phyloP scores from a whole-genome alignment of 2,797 vertebrate species.

The Cyprinodon diabolis region DNA sequence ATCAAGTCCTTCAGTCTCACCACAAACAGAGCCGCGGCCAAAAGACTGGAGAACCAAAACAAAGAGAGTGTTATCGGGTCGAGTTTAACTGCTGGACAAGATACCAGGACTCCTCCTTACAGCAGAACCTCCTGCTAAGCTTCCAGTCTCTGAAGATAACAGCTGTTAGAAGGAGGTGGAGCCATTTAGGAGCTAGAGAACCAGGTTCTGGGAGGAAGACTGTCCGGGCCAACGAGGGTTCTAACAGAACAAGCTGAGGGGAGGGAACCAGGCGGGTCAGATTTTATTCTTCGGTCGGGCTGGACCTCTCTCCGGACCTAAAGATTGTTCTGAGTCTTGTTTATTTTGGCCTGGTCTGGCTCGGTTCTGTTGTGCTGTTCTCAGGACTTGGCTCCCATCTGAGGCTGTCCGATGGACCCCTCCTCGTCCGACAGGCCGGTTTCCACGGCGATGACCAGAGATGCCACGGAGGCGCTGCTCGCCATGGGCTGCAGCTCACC shows the following conservation, averaged over 20 bases:
- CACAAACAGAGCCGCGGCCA: too few species aligned
- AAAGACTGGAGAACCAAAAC: background rate
- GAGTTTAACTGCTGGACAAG: background rate
- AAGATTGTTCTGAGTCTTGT: constrained; percentile 11
- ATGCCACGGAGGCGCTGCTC: constrained; percentile 90
- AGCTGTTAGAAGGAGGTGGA: background rate
- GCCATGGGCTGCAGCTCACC: constrained; percentile 90
- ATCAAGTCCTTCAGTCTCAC: background rate
- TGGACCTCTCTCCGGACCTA: background rate
- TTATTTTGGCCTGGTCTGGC: constrained; percentile 9
- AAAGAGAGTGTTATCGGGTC: background rate
- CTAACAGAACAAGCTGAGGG: background rate
- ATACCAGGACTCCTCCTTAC: too few species aligned
- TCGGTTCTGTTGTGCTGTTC: constrained; percentile 23
- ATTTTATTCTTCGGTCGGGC: constrained; percentile 3
- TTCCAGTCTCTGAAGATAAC: background rate
- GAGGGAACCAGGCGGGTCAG: background rate
- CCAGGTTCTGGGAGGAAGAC: background rate
- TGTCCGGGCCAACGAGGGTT: background rate
- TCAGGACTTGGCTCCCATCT: constrained; percentile 90
- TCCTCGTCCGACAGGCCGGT: constrained; percentile 91
- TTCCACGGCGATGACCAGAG: constrained; percentile 90
- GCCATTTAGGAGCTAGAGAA: constrained; percentile 1
- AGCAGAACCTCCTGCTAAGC: background rate
- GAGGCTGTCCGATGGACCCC: constrained; percentile 86